Conservation (phyloP, 1,140 invertebrate species). For the Pachyrhynchus sulphureomaculatus region DNA sequence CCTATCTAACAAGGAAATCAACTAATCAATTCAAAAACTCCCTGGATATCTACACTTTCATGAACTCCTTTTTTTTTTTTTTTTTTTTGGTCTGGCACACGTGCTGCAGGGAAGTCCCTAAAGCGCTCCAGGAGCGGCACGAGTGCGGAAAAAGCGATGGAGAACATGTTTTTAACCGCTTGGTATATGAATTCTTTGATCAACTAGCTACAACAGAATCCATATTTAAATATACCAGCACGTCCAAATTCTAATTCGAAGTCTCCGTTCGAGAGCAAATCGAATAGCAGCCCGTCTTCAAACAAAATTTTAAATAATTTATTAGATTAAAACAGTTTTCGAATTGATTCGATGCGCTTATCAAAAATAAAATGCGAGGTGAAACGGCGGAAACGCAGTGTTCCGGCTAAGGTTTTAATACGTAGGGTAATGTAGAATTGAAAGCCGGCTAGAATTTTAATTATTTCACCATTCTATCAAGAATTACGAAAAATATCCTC, state of each 20-base stretch:
- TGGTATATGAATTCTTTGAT: slow-evolving; percentile 62
- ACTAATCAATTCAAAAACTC: slow-evolving; percentile 30
- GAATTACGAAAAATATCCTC: no score
- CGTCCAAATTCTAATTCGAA: slow-evolving; percentile 5
- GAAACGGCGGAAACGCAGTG: slow-evolving; percentile 18
- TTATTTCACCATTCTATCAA: no score
- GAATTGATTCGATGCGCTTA: slow-evolving; percentile 45
- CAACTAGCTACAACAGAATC: slow-evolving; percentile 29
- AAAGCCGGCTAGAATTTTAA: no score
- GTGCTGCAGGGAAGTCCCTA: no score
- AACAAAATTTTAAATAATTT: slow-evolving; percentile 49
- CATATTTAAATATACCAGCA: slow-evolving; percentile 35
- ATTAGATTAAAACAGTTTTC: slow-evolving; percentile 47
- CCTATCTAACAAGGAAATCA: slow-evolving; percentile 32
- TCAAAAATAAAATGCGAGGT: slow-evolving; percentile 47
- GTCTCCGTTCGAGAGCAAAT: slow-evolving; percentile 20
- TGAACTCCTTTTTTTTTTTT: slow-evolving; percentile 50
- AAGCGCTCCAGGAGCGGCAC: no score
- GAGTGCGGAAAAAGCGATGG: no score
- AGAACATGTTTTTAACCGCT: slow-evolving; percentile 61
- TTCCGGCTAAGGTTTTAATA: slow-evolving; percentile 1
- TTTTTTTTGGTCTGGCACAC: no score
- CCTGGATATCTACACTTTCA: slow-evolving; percentile 43
- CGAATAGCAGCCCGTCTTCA: slow-evolving; percentile 34
- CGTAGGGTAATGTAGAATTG: background rate